A percentile compares a stretch with the other conserved stretches of the same genome.
Evolutionary conservation across 1,140 invertebrate genomes (phyloP).

Genomic region (Gyrodactylus salaris): DNA sequence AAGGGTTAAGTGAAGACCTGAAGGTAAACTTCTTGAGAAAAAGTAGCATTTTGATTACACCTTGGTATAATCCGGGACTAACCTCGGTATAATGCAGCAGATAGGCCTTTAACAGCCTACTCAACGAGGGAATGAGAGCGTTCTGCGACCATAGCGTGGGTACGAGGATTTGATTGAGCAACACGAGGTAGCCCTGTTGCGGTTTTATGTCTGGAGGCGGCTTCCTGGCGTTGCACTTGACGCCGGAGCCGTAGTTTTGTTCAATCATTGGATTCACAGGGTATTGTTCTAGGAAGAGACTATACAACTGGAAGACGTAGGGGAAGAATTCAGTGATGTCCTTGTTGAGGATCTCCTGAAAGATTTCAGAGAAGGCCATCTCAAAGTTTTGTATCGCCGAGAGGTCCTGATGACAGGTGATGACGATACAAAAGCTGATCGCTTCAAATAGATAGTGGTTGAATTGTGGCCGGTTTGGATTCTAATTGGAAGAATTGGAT

Average conservation of each 20-base stretch:
- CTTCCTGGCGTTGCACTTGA: background rate
- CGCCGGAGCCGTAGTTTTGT: slow-evolving; percentile 27
- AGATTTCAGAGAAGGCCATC: slow-evolving; percentile 53
- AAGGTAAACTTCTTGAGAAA: no score
- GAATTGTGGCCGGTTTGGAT: slow-evolving; percentile 75
- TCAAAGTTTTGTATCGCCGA: slow-evolving; percentile 52
- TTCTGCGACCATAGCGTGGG: slow-evolving; percentile 60
- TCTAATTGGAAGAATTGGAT: slow-evolving; percentile 20
- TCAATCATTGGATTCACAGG: slow-evolving; percentile 10
- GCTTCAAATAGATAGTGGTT: slow-evolving; percentile 90
- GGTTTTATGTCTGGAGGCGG: slow-evolving; percentile 15
- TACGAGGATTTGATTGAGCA: slow-evolving; percentile 50
- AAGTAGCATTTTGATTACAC: no score
- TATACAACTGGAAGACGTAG: slow-evolving; percentile 80
- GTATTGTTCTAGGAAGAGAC: slow-evolving; percentile 50
- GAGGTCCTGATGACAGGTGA: slow-evolving; percentile 45
- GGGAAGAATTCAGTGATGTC: slow-evolving; percentile 73
- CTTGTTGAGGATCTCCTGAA: slow-evolving; percentile 58
- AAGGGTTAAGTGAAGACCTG: no score
- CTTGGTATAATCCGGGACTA: no score
- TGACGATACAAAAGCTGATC: slow-evolving; percentile 43
- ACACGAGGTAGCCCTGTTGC: slow-evolving; percentile 32
- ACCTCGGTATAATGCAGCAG: slow-evolving; percentile 22
- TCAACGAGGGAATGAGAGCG: slow-evolving; percentile 59
- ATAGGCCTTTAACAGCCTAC: slow-evolving; percentile 49